Base-by-base conservation (phyloP, 2,888 invertebrate species). In the Drosophila lacicola region DNA sequence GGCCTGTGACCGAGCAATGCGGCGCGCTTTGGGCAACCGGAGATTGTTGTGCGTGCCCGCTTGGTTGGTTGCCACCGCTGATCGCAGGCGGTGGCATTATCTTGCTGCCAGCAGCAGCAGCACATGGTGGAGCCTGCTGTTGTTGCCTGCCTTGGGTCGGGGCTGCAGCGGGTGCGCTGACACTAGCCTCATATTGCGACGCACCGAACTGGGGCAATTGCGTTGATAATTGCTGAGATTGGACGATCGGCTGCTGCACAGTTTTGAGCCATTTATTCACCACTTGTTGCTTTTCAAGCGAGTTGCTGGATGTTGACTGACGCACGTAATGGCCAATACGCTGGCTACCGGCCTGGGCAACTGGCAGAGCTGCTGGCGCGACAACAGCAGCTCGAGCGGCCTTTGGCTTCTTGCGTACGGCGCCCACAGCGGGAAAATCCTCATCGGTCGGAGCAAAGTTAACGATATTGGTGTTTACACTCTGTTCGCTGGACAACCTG, bases 241-340 rank as follows among this genome's bases (percentile, higher is more conserved):
- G 19, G 5, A n/a, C 25, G 2, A 9, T 10, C 8, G 67, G 54
- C 17, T 19, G 17, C 21, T 50, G 53, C 11, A 86, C 61, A 5
- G 61, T 58, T n/a, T 46, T 56, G 9, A 84, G 60, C 84, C 81
- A 87, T 17, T 54, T 49, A n/a, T 36, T 36, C 1, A 84, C 56
- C 5, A 53, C n/a, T 4, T 47, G 9, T 4, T 69, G 60, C 5
- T 56, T 83, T 25, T 47, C 33, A 14, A n/a, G 0, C 8, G 11
- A 14, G 0, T 14, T 47, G 29, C 1, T 4, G 1, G 42, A 5
- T 0, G 14, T 3, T 3, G 50, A 10, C 13, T 10, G 36, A 0
- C 4, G 39, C 29, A 3, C 6, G 0, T 47, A 13, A 10, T 9
- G 3, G 21, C 4, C 14, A 25, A n/a, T 1, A 14, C 10, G 25